Evolutionary conservation across 1,140 invertebrate species (phyloP).

Genomic region (roundworm (Caenorhabditis elegans)): DNA sequence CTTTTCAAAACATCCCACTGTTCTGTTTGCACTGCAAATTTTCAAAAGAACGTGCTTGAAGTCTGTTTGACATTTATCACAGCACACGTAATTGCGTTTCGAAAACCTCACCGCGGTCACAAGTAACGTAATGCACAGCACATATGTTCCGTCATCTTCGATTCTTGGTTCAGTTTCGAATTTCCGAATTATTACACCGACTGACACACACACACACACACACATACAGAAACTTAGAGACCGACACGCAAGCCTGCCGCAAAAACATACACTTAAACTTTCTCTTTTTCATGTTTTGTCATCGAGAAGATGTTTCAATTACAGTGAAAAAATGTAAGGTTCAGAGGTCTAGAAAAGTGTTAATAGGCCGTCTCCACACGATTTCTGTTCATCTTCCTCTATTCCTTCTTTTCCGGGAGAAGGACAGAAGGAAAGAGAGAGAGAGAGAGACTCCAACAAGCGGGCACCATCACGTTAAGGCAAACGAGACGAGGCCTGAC

Average conservation of each 20-base stretch:
- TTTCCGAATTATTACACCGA: constrained; percentile 24
- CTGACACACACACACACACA: constrained; percentile 16
- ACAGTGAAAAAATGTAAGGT: not conserved
- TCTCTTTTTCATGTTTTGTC: constrained; percentile 22
- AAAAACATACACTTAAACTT: not conserved
- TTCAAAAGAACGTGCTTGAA: no score
- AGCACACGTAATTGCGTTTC: no score
- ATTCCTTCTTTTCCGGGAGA: not conserved
- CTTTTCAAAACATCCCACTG: no score
- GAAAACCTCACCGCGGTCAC: not conserved
- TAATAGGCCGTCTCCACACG: constrained; percentile 2
- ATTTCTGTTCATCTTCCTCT: not conserved
- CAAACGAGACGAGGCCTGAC: not conserved
- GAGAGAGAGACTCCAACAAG: no score
- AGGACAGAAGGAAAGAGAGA: no score
- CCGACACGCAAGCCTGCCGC: not conserved
- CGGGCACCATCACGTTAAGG: not conserved
- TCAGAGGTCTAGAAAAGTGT: not conserved
- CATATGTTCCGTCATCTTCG: constrained; percentile 18
- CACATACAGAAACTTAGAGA: not conserved
- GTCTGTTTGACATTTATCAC: no score
- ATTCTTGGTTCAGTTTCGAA: constrained; percentile 17
- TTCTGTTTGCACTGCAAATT: no score
- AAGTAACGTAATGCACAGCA: not conserved
- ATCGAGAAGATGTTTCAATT: constrained; percentile 6